Evolutionary conservation across 2,113 vertebrate species (phyloP), one percentile per base, ranked within the genome.

Genomic region (Delphinapterus leucas): DNA sequence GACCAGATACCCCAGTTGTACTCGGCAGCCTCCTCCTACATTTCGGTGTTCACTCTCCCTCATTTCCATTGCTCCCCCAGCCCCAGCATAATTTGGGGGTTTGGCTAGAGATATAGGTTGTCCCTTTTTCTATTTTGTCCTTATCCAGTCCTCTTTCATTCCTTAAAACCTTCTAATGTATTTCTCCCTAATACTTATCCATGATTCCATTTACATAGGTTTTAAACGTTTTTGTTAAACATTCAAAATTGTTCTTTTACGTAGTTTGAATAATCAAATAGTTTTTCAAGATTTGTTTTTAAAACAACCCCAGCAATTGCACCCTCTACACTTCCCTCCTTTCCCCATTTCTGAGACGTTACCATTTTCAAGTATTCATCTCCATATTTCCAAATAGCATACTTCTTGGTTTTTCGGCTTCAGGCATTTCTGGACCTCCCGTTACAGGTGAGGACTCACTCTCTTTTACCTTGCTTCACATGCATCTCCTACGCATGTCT

Each of bases 241-340:
- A 33, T 8, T 82, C 9, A 80, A 61, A 9, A 44, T 15, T 49
- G n/a, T 61, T 17, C 26, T 61, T 90, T 86, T 81, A 67, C 5
- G 44, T 41, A 68, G 61, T 82, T 44, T 81, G 67, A 41, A 61
- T 49, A 49, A 67, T 93, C 36, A 85, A 63, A 74, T 58, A 12
- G 58, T 36, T 93, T 91, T 86, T 20, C 65, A 41, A 93, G 15
- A 6, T 31, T 88, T 80, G 17, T 47, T 79, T 41, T 79, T 41
- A 8, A 41, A 33, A 80, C 55, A 21, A 12, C 41, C 4, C 23
- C 60, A 61, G 60, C 25, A 33, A 0, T 12, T 31, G 8, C 10
- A 33, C 25, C 12, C 3, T 47, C 17, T 38, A 8, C 21, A 13
- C 2, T 18, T 14, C 41, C 26, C 21, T 53, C 14, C 7, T 41